Conservation (phyloP, 2,797 vertebrate species). For the Lepidocolaptes lacrymiger region DNA sequence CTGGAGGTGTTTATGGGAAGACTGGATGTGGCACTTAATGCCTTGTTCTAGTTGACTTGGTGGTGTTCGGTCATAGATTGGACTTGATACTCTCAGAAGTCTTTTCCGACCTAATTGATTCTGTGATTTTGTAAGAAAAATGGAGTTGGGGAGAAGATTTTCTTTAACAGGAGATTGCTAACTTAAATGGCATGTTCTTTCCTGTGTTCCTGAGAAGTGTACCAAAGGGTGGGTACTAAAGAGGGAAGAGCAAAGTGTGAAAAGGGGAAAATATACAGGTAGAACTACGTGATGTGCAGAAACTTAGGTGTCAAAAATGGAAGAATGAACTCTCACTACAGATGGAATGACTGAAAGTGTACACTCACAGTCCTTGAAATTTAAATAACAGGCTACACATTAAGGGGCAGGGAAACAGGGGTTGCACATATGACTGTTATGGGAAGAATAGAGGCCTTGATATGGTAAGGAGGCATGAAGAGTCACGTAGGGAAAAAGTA, state of each 20-base stretch:
- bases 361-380: not conserved
- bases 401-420: not conserved
- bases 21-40: not conserved
- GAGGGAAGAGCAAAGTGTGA: not conserved
- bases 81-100: not conserved
- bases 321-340: not conserved
- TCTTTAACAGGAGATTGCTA: not conserved
- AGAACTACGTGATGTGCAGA: not conserved
- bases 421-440: rapidly evolving
- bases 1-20: not conserved
- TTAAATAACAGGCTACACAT: not conserved
- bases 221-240: not conserved
- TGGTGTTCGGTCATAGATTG: not conserved
- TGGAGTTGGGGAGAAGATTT: not conserved
- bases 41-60: not conserved
- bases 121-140: not conserved
- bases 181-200: not conserved
- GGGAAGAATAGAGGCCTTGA: not conserved
- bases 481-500: not conserved
- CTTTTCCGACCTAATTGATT: not conserved
- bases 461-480: not conserved
- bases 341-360: not conserved
- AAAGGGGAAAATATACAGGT: not conserved
- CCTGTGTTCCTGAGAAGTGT: not conserved
- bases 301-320: not conserved